These are phyloP conservation scores for Pandion haliaetus DNA, from an alignment of 2,113 vertebrate species.

Conservation along the genomic window DNA sequence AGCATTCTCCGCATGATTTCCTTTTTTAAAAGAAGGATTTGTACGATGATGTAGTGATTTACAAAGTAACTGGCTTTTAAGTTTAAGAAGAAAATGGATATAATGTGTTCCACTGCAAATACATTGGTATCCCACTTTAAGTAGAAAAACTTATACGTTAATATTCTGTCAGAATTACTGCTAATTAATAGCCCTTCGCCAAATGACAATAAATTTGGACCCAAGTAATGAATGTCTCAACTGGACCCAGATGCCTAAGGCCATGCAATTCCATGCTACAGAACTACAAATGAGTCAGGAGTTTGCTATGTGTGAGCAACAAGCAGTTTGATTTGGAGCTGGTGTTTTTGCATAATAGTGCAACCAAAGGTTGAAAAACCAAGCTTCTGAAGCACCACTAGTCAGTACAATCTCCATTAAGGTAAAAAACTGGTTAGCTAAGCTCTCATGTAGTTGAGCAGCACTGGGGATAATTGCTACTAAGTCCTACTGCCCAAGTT, in stretches of 20 bases:
- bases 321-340: not conserved
- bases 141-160: not conserved
- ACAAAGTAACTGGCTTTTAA: not conserved
- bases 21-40: not conserved
- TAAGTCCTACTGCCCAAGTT: not conserved
- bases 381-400: not conserved
- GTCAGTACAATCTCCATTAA: not conserved
- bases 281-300: not conserved
- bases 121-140: not conserved
- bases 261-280: not conserved
- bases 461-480: not conserved
- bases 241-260: not conserved
- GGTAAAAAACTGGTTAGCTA: not conserved
- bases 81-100: not conserved
- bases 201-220: not conserved
- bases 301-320: not conserved
- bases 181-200: not conserved
- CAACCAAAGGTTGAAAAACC: not conserved
- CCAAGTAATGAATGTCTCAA: not conserved
- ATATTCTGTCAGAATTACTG: not conserved
- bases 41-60: not conserved
- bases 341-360: fast-evolving
- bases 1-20: not conserved
- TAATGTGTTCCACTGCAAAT: not conserved
- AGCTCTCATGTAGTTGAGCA: not conserved